A percentile compares a stretch with the other conserved stretches of the same genome.
Evolutionary conservation across 2,113 vertebrate genomes (phyloP).

Genomic region (Hipposideros armiger): DNA sequence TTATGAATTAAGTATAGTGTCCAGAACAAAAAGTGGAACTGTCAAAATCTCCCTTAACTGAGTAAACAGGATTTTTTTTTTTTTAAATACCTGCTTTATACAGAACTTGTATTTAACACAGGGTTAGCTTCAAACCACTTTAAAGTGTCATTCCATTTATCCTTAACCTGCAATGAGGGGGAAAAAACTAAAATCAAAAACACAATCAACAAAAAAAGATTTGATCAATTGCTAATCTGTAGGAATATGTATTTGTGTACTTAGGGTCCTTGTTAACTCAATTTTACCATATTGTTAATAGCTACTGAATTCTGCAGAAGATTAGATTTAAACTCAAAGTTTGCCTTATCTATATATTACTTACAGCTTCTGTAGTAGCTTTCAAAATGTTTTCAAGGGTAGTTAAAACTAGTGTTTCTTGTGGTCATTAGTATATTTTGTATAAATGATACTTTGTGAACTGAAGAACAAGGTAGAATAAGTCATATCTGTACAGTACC

Average conservation of each 20-base stretch:
- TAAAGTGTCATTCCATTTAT: background rate
- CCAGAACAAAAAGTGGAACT: background rate
- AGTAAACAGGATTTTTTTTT: background rate
- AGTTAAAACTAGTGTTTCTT: background rate
- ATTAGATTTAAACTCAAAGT: background rate
- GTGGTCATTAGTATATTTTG: background rate
- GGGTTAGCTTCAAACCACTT: background rate
- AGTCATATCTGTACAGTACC: background rate
- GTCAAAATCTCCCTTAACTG: constrained; percentile 19
- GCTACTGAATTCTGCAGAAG: background rate
- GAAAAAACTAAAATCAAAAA: background rate
- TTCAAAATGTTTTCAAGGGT: constrained; percentile 41
- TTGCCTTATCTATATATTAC: background rate
- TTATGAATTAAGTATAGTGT: constrained; percentile 2
- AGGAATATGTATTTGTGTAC: background rate
- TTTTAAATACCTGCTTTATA: background rate
- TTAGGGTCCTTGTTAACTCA: background rate
- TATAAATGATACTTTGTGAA: constrained; percentile 4
- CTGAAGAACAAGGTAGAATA: constrained; percentile 16
- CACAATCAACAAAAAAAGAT: background rate
- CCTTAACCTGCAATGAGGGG: background rate
- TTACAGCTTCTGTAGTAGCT: background rate
- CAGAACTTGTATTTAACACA: constrained; percentile 12
- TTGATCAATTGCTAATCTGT: background rate
- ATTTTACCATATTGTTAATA: background rate